Evolutionary conservation across 2,888 invertebrate genomes (phyloP), one percentile per base, ranked within the genome.

Genomic region (Habroteleia sp.): DNA sequence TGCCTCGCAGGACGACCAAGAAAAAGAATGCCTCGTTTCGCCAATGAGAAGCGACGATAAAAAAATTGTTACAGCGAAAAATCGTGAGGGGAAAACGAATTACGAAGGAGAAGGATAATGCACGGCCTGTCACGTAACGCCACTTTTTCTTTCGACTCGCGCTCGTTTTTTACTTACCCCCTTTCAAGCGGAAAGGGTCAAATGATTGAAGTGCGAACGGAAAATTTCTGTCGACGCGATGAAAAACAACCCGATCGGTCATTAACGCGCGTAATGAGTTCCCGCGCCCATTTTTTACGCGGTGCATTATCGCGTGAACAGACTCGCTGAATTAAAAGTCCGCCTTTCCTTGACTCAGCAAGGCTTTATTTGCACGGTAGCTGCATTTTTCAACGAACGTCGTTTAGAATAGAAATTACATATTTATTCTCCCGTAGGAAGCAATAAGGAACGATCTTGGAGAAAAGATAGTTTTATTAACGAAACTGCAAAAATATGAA

Each of bases 11-110:
- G 5, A 39, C 13, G 13, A 3, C 7, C n/a, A 17, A 25, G 37
- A 65, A 46, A 58, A 69, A 65, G 46, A 42, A 46, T 41, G 37
- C 58, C n/a, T 35, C 52, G 46, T 56, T 56, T 41, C 31, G 16
- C 46, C 63, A 60, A 71, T 65, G 65, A 65, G 54, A 42, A 35
- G 42, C 35, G 60, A 71, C 69, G 35, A 68, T 56, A 60, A 58
- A 75, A 71, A 74, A 71, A 71, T 58, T 25, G 65, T 71, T 71
- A 65, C 60, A 60, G 42, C 65, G 65, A 42, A 69, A 56, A 72
- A 65, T 72, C 72, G 72, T 63, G 71, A 56, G 62, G 23, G 41
- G 63, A 72, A 76, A 76, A 44, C 60, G 62, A 66, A 76, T 68
- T 44, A 23, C 33, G 27, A 39, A 44, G 37, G 48, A 54, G 23